phyloP scores from a whole-genome alignment of 2,888 invertebrate genomes.

The Drosophila fulvimacula region DNA sequence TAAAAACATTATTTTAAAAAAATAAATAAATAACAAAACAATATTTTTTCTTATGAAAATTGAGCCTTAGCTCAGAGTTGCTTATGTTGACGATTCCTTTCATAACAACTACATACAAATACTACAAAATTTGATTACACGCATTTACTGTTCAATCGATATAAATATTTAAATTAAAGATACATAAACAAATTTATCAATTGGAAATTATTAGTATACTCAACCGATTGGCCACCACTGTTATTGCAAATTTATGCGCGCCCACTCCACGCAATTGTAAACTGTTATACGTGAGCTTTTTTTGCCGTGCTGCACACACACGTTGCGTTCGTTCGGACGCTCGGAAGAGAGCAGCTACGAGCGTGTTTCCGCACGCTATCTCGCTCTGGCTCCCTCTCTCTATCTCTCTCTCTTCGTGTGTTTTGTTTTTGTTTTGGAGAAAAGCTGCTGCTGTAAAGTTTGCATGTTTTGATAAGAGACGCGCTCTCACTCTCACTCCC shows the following conservation, averaged over 20 bases:
- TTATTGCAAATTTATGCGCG: conserved; percentile 32
- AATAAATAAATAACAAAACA: not conserved
- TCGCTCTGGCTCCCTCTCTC: conserved; percentile 35
- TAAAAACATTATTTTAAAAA: not conserved
- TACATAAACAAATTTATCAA: too few relatives aligned
- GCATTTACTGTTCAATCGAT: too few relatives aligned
- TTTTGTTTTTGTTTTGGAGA: conserved; percentile 64
- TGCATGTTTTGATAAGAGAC: conserved; percentile 49
- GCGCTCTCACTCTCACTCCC: not conserved
- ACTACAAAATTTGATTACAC: too few relatives aligned
- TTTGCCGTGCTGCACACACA: conserved; percentile 51
- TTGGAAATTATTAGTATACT: too few relatives aligned
- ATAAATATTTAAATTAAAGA: too few relatives aligned
- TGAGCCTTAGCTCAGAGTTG: not conserved
- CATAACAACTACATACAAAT: too few relatives aligned
- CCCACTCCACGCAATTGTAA: conserved; percentile 27
- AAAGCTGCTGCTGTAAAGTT: conserved; percentile 26
- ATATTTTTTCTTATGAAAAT: not conserved
- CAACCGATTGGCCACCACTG: conserved; percentile 19
- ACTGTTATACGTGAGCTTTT: conserved; percentile 50
- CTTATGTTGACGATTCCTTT: not conserved
- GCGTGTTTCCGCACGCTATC: conserved; percentile 39
- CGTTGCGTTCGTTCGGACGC: conserved; percentile 29
- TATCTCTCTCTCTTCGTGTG: conserved; percentile 30
- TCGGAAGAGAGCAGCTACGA: conserved; percentile 20